These are phyloP conservation scores for Brachyptera putata DNA, from an alignment of 2,888 invertebrate species.

Conservation along the genomic window DNA sequence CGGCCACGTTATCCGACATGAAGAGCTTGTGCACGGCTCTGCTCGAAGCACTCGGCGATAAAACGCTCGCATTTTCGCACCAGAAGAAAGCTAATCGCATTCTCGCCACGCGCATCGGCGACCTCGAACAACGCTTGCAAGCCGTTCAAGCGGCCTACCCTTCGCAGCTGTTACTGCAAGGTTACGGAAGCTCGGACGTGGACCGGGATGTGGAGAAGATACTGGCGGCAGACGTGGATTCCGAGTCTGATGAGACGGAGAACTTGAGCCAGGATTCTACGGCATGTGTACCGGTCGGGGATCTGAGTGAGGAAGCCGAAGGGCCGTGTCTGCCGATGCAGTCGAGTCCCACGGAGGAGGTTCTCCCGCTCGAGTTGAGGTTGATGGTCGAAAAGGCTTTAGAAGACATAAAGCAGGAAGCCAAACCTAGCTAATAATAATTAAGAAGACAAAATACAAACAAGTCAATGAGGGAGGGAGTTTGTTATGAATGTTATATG, in stretches of 20 bases:
- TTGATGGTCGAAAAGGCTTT: slow-evolving; percentile 56
- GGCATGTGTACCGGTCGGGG: background rate
- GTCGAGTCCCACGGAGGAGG: slow-evolving; percentile 39
- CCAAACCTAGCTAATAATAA: background rate
- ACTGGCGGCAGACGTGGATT: slow-evolving; percentile 32
- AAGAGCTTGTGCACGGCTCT: slow-evolving; percentile 73
- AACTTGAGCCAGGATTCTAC: background rate
- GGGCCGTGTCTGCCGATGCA: too few relatives aligned
- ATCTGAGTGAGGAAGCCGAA: too few relatives aligned
- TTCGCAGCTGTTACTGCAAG: slow-evolving; percentile 62
- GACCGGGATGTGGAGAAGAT: slow-evolving; percentile 47
- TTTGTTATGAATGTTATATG: too few relatives aligned
- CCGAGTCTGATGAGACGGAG: background rate
- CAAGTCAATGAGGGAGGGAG: too few relatives aligned
- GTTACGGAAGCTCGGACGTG: slow-evolving; percentile 53
- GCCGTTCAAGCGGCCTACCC: slow-evolving; percentile 56
- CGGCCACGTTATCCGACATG: slow-evolving; percentile 68
- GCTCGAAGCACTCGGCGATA: slow-evolving; percentile 80
- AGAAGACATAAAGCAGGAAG: slow-evolving; percentile 40
- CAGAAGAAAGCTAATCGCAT: slow-evolving; percentile 84
- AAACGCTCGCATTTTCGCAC: slow-evolving; percentile 76
- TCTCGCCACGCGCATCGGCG: slow-evolving; percentile 73
- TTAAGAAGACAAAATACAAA: too few relatives aligned
- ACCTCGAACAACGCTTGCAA: slow-evolving; percentile 72
- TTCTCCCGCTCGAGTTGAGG: slow-evolving; percentile 56